Evolutionary conservation across 2,113 vertebrate species (phyloP).

Genomic region (Acanthisitta chloris): DNA sequence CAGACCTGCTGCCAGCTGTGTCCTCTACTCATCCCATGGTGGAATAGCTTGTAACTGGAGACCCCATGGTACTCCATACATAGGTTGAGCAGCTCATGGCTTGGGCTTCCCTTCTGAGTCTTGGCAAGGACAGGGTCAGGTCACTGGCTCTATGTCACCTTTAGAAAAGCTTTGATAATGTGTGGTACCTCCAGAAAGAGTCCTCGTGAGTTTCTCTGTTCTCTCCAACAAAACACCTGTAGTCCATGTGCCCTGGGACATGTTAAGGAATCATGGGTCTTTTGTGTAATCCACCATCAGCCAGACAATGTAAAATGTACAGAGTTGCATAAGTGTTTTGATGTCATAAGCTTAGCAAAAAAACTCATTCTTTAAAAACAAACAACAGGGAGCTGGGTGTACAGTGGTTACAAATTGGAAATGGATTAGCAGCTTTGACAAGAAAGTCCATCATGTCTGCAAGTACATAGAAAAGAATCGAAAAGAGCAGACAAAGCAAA

Average conservation of each 20-base stretch:
- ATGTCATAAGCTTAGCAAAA: neutral
- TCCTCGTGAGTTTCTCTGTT: accelerated
- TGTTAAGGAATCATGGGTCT: neutral
- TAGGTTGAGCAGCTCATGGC: accelerated
- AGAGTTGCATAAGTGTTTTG: neutral
- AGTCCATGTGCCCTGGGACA: neutral
- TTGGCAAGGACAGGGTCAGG: neutral
- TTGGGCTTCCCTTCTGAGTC: neutral
- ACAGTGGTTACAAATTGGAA: neutral
- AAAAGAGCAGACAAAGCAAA: neutral
- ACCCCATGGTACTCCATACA: accelerated
- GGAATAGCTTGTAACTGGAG: neutral
- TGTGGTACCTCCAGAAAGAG: neutral
- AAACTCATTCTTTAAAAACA: neutral
- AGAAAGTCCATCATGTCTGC: neutral
- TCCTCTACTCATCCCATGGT: neutral
- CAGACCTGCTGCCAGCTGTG: neutral
- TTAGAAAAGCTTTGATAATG: neutral
- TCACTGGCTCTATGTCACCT: neutral
- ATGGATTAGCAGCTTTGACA: neutral
- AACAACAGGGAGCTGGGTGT: neutral
- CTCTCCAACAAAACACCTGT: neutral
- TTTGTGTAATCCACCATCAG: neutral
- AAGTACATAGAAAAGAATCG: neutral
- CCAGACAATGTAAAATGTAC: neutral